Base-by-base conservation (phyloP, 2,113 vertebrate genomes). In the Pollimyrus isidori region DNA sequence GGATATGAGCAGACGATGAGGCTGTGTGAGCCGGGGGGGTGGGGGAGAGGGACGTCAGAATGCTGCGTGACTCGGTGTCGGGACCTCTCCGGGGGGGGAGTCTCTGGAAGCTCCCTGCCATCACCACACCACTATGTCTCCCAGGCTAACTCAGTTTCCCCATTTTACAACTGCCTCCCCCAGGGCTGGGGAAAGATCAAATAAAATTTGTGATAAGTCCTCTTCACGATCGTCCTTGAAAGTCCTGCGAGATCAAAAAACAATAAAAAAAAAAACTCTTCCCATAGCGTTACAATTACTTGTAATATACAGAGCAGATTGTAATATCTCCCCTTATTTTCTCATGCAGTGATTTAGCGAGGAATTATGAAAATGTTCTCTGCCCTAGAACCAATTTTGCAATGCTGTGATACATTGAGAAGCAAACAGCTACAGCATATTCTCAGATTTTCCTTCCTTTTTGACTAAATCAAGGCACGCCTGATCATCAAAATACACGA, bases 301-400 rank as follows among this genome's bases (percentile, higher is more conserved):
- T 84, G 42, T 84, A 84, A 84, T 84, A 84, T 87, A 87, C 49
- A 52, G 85, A 56, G 50, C 50, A 87, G 26, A 87, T 87, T 26
- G 46, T 87, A 87, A 87, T 17, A 87, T 87, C 85, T 56, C 26
- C 26, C 7, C 21, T 86, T 52, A 35, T 87, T 52, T 52, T 53
- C 50, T 86, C 50, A 19, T 53, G 30, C 15, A 53, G 48, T 56
- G n/a, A 87, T 53, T 49, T 49, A 56, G 45, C 50, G 3, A 53
- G 50, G 50, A 48, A 87, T 49, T 21, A 84, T 87, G 50, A 53
- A 53, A 87, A 53, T 53, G n/a, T 87, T 53, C 48, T 52, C 49
- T 52, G 85, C 15, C 48, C 48, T 30, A 53, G 50, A 35, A 53
- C 85, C 50, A 80, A 35, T 35, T 35, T 7, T 86, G 23, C 46